Evolutionary conservation across 2,888 invertebrate species (phyloP), one percentile per base, ranked within the genome.

Genomic region (Trachelus stipa): DNA sequence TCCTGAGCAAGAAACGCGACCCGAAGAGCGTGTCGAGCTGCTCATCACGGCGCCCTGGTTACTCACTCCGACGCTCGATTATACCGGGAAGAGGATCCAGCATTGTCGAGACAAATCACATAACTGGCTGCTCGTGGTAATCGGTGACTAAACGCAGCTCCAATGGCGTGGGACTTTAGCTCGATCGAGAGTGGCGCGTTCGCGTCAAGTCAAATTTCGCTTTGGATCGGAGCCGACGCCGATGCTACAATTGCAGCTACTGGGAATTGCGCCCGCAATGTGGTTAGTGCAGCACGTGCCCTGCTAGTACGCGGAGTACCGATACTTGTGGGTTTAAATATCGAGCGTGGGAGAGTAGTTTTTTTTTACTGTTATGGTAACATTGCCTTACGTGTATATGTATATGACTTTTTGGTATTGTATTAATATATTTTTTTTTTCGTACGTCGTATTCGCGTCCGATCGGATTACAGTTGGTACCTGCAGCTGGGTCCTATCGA

Each of bases 131-230:
- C 74, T 37, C 74, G 35, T 23, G 74, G 34, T 81, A 81, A 82
- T 83, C 79, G 78, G 37, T 79, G 81, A 83, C 77, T 77, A 78
- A 79, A 81, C 75, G 76, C 73, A n/a, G 30, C n/a, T 15, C n/a
- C 56, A 68, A 2, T 30, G 74, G 74, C 74, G 74, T n/a, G 34
- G 74, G n/a, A 77, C 56, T 71, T 37, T 11, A 1, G 23, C 56
- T 23, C 9, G 2, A 23, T 9, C 0, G 0, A 56, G 9, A 9
- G 9, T 3, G 56, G 2, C 2, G 56, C 56, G 9, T 9, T 56
- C 23, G 23, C 56, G 56, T 23, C 0, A 56, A 15, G 23, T 56
- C 56, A 23, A 15, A 23, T 9, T 56, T 23, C 23, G 23, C 9
- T 15, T 56, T 3, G 2, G 2, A 23, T 2, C 9, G 56, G 23